Conservation (phyloP, 2,888 invertebrate species). For the Orchesellides sinensis region DNA sequence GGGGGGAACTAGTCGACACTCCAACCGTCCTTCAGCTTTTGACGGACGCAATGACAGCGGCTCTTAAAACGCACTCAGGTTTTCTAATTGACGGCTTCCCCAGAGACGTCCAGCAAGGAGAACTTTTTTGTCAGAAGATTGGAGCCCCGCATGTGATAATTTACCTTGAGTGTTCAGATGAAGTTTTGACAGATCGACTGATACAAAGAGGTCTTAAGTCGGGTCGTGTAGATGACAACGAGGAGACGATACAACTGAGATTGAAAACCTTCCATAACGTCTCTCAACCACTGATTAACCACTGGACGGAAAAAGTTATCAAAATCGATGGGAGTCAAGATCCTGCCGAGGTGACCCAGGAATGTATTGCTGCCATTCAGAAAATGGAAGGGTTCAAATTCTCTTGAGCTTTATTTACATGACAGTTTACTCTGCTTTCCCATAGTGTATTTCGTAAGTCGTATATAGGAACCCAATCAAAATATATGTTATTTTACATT, state of each 20-base stretch:
- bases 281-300: constrained; percentile 25
- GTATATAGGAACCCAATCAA: no score
- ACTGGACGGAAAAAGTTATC: constrained; percentile 28
- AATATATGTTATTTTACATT: no score
- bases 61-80: constrained; percentile 7
- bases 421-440: no score
- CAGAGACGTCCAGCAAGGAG: constrained; percentile 19
- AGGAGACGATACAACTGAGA: constrained; percentile 25
- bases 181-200: constrained; percentile 23
- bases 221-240: constrained; percentile 35
- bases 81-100: constrained; percentile 48
- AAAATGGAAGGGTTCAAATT: no score
- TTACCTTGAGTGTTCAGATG: constrained; percentile 26
- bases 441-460: no score
- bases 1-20: constrained; percentile 19
- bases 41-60: constrained; percentile 17
- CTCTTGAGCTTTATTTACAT: no score
- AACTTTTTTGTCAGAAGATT: constrained; percentile 28
- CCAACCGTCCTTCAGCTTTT: not conserved
- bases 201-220: constrained; percentile 10
- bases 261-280: constrained; percentile 23
- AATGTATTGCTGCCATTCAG: not conserved
- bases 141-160: constrained; percentile 29
- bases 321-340: not conserved
- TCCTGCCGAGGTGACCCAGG: not conserved